Base-by-base conservation (phyloP, 2,888 invertebrate genomes). In the Nipponacmea schrenckii region DNA sequence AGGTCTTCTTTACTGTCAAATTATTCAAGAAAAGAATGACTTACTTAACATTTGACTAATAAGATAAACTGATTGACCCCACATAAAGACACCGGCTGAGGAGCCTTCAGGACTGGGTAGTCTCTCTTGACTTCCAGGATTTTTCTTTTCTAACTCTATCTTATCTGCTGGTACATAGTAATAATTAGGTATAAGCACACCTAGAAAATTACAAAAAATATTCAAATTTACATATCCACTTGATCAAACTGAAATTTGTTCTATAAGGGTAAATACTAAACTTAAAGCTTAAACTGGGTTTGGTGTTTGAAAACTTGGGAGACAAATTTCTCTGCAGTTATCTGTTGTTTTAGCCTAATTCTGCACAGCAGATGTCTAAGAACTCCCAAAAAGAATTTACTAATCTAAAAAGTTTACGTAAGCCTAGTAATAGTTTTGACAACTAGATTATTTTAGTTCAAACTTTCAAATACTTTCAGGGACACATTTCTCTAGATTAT, bases 1-100 rank as follows among this genome's bases (percentile, higher is more conserved):
- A n/a, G n/a, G n/a, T n/a, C n/a, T n/a, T n/a, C n/a, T n/a, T n/a
- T n/a, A n/a, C n/a, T n/a, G n/a, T n/a, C n/a, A n/a, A n/a, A n/a
- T n/a, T n/a, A n/a, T n/a, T n/a, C n/a, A n/a, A 31, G 31, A 39
- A 5, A 10, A 39, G 39, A 56, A 10, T 17, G 27, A 78, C 85
- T 80, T 79, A 90, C 91, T 83, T 74, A 99, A 90, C 67, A 99
- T 91, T 88, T 97, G 96, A 0, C 97, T 94, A 82, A 99, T 94
- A 75, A 99, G 93, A 89, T 97, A 97, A 91, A 99, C 91, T 0
- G 98, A 93, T 91, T 99, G 98, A 79, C 97, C 97, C 97, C 97
- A 98, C 56, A 98, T 91, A 90, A 94, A 97, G 72, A 95, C 87
- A 66, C 90, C 89, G 14, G 89, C 83, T 14, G 86, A 85, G 17